phyloP scores from a whole-genome alignment of 1,140 invertebrate species.

The Brachionus plicatilis region DNA sequence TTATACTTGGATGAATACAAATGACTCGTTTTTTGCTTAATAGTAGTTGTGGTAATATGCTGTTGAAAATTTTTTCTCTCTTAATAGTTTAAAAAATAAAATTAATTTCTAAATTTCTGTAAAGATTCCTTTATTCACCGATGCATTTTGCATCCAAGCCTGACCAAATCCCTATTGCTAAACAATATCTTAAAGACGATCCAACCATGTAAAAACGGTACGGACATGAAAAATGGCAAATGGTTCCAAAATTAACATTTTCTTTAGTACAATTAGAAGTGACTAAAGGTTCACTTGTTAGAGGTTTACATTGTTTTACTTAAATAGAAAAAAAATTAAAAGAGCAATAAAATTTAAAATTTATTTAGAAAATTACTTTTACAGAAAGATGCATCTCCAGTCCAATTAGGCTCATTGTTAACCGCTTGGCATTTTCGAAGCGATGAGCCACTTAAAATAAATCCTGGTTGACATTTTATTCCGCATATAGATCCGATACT shows the following conservation, averaged over 20 bases:
- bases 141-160: background rate
- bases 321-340: background rate
- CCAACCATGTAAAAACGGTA: background rate
- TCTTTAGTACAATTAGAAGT: background rate
- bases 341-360: background rate
- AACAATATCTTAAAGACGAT: background rate
- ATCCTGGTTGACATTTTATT: conserved; percentile 1
- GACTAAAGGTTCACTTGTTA: background rate
- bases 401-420: background rate
- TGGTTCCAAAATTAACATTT: background rate
- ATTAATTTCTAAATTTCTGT: background rate
- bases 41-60: background rate
- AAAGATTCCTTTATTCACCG: background rate
- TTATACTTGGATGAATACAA: background rate
- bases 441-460: background rate
- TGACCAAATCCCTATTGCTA: background rate
- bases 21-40: background rate
- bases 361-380: background rate
- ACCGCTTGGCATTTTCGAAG: background rate
- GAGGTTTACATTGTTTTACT: background rate
- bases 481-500: background rate
- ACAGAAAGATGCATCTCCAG: background rate
- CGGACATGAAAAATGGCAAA: background rate
- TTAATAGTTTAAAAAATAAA: background rate
- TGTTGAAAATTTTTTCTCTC: background rate